phyloP scores from a whole-genome alignment of 2,797 vertebrate species.

The Notoglanidium macrostoma region DNA sequence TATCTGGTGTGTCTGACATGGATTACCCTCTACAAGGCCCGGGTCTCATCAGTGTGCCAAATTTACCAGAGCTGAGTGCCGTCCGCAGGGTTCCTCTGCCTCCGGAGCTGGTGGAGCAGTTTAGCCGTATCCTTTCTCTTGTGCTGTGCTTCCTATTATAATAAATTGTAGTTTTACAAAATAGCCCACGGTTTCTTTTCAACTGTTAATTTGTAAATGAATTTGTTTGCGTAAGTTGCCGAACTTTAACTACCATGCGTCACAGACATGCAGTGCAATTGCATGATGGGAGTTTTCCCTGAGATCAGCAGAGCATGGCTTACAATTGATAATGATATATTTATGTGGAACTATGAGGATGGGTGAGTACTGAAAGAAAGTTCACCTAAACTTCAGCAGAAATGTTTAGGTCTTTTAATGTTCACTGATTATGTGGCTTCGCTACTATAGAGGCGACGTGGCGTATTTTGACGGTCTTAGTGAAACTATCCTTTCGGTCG shows the following conservation, averaged over 20 bases:
- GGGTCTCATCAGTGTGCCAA: constrained; percentile 86
- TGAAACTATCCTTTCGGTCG: constrained; percentile 96
- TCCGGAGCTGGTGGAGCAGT: constrained; percentile 95
- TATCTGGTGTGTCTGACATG: constrained; percentile 96
- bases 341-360: constrained; percentile 99
- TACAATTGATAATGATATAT: constrained; percentile 97
- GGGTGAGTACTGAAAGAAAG: constrained; percentile 78
- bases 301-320: constrained; percentile 95
- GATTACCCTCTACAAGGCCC: constrained; percentile 97
- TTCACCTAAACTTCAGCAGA: not conserved
- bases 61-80: constrained; percentile 89
- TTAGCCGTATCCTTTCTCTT: constrained; percentile 90
- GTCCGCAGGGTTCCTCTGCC: constrained; percentile 91
- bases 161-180: not conserved
- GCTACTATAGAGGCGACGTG: constrained; percentile 83
- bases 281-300: constrained; percentile 99
- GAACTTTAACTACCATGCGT: constrained; percentile 62
- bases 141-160: not conserved
- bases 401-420: too few relatives aligned
- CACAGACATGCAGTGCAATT: constrained; percentile 98
- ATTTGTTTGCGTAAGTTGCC: not conserved
- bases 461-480: constrained; percentile 97
- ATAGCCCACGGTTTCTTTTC: not conserved
- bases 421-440: not conserved
- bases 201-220: not conserved